phyloP scores from a whole-genome alignment of 2,888 invertebrate genomes.

The Tridacna crocea region DNA sequence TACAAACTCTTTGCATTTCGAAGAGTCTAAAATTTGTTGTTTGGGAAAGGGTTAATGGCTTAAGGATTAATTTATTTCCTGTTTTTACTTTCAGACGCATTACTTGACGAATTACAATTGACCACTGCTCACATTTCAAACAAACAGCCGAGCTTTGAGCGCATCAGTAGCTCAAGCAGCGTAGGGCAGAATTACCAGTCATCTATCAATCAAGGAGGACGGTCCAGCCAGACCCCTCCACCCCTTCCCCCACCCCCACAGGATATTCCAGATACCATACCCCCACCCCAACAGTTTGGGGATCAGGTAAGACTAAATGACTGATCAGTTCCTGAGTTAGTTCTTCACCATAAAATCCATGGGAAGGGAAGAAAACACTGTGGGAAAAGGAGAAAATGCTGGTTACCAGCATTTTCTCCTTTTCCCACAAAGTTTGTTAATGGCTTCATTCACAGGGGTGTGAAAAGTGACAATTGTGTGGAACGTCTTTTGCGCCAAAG shows the following conservation, averaged over 20 bases:
- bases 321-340: too few relatives aligned
- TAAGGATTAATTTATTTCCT: background rate
- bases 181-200: constrained; percentile 13
- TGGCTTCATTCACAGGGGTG: too few relatives aligned
- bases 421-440: too few relatives aligned
- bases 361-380: too few relatives aligned
- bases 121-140: constrained; percentile 90
- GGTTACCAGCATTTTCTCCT: too few relatives aligned
- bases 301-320: constrained; percentile 65
- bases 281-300: constrained; percentile 66
- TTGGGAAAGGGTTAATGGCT: too few relatives aligned
- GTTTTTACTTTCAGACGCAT: constrained; percentile 89
- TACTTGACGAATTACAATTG: constrained; percentile 96
- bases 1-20: background rate
- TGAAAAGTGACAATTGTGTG: too few relatives aligned
- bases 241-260: constrained; percentile 80
- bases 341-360: too few relatives aligned
- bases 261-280: constrained; percentile 76
- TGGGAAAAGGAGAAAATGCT: too few relatives aligned
- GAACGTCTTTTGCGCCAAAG: too few relatives aligned
- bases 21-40: background rate
- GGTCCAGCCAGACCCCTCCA: constrained; percentile 74
- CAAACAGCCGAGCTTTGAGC: constrained; percentile 47
- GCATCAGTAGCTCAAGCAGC: constrained; percentile 25
- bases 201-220: constrained; percentile 29